Base-by-base conservation (phyloP, 2,888 invertebrate genomes). In the Volucella inflata region DNA sequence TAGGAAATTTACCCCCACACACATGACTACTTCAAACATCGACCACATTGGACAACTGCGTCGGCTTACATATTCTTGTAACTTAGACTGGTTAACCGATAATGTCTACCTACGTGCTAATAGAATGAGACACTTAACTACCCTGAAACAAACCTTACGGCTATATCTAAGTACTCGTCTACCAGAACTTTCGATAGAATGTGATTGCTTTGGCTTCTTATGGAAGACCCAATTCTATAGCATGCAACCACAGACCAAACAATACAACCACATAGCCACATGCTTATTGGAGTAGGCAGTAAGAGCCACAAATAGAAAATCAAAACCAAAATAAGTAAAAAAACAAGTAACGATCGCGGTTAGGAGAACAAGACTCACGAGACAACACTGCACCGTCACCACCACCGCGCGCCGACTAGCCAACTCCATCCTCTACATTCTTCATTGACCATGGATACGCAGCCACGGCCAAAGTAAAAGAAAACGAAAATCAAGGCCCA, bases 301-400 rank as follows among this genome's bases (percentile, higher is more conserved):
- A 44, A 40, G 30, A 64, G 36, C 30, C 48, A 57, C 57, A 64
- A 78, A 30, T 64, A 30, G 62, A 46, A 36, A 71, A 11, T 14
- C 42, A 16, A 50, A 48, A 48, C 21, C 44, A 42, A n/a, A 48
- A 59, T 17, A 68, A 62, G 14, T 16, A 2, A 38, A 53, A n/a
- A 50, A 64, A 71, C 71, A 42, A 72, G 72, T 72, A 71, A 65
- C 72, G 72, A 79, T 79, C 59, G 65, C 72, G 72, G 79, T 72
- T 72, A 79, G 36, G 48, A 65, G 79, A 72, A 72, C 79, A 72
- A 79, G 72, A 57, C 65, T 79, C 65, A 65, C 57, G 65, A 70
- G 62, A 78, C 53, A 10, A 16, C 40, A 2, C 6, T 30, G 0
- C 30, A 30, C 30, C 6, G 30, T 30, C 6, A 53, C 65, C 57